Percentiles rank a stretch among this genome's conserved stretches.
Conservation (phyloP, 2,888 invertebrate genomes). For the Tineola bisselliella region DNA sequence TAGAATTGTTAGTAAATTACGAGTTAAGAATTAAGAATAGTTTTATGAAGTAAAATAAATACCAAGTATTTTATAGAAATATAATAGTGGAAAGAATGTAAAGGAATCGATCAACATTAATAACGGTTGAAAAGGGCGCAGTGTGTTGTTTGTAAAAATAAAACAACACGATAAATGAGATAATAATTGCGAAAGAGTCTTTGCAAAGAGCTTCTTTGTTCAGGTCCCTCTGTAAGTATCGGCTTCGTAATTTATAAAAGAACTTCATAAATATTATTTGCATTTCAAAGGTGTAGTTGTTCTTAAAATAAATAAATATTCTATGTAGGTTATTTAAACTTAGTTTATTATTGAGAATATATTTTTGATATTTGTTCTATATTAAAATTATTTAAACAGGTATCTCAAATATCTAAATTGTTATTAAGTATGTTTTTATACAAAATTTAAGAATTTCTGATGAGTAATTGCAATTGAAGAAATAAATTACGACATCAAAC, state of each 20-base stretch:
- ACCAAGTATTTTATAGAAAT: not conserved
- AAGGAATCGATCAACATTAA: not conserved
- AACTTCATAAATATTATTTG: conserved; percentile 4
- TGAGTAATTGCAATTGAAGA: no score
- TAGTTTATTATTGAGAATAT: no score
- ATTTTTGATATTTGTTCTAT: no score
- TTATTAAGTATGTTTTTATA: no score
- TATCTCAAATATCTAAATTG: no score
- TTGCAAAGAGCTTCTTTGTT: not conserved
- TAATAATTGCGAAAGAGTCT: not conserved
- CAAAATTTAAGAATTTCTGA: no score
- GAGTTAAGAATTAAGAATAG: no score
- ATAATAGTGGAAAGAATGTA: not conserved
- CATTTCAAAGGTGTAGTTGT: conserved; percentile 1
- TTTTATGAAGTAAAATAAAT: not conserved
- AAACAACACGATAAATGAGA: not conserved
- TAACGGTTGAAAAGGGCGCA: not conserved
- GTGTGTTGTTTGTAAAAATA: not conserved
- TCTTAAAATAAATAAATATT: not conserved
- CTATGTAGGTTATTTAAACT: no score
- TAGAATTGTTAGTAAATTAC: no score
- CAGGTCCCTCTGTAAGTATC: not conserved
- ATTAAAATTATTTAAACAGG: no score
- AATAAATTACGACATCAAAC: conserved; percentile 41
- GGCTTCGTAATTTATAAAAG: not conserved